phyloP scores from a whole-genome alignment of 92 coral and sea anemone genomes.

The Blastomussa wellsi region DNA sequence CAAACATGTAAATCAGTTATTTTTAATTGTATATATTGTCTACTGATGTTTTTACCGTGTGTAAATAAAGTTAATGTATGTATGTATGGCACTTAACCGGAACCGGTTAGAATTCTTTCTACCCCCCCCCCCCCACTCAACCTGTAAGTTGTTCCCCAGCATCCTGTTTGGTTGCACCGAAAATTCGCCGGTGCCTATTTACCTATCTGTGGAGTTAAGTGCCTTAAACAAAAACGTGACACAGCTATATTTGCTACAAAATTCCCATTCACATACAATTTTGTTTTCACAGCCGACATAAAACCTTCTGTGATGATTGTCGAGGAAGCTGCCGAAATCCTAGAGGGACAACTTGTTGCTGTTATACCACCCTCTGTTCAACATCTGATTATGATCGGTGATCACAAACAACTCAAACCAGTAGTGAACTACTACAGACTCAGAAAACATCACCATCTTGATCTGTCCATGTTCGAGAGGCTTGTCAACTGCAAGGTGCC shows the following conservation, averaged over 20 bases:
- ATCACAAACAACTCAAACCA: slow-evolving; percentile 87
- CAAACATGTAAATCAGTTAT: too few species aligned
- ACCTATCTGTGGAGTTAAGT: too few species aligned
- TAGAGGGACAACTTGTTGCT: slow-evolving; percentile 87
- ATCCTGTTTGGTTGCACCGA: too few species aligned
- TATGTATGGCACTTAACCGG: too few species aligned
- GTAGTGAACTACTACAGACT: slow-evolving; percentile 61
- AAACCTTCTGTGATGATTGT: slow-evolving; percentile 87
- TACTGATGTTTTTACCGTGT: too few species aligned
- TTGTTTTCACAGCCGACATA: slow-evolving; percentile 53
- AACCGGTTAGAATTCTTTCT: too few species aligned
- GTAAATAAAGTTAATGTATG: too few species aligned
- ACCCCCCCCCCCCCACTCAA: too few species aligned
- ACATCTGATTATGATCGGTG: slow-evolving; percentile 95
- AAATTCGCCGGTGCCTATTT: too few species aligned
- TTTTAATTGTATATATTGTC: too few species aligned
- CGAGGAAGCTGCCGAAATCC: slow-evolving; percentile 95
- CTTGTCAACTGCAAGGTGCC: slow-evolving; percentile 62
- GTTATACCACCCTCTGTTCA: slow-evolving; percentile 84
- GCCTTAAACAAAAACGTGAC: neutral
- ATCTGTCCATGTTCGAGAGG: slow-evolving; percentile 88
- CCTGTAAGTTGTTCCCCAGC: too few species aligned
- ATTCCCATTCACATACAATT: neutral
- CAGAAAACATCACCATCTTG: slow-evolving; percentile 57
- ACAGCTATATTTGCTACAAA: neutral